Conservation (phyloP, 2,113 vertebrate species). For the Ceratotherium simum region DNA sequence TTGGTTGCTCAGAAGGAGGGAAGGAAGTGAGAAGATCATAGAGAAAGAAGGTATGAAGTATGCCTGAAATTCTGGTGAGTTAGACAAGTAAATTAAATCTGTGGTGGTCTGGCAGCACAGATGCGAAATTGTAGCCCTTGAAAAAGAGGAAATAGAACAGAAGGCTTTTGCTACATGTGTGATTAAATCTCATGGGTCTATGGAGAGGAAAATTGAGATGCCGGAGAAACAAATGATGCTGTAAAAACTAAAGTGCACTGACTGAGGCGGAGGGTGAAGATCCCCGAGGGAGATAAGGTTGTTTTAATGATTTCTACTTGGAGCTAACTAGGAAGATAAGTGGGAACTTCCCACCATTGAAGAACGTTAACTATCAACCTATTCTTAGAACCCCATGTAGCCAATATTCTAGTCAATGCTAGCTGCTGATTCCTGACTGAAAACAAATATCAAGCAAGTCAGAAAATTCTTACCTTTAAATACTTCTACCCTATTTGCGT, state of each 20-base stretch:
- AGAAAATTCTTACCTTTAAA: not conserved
- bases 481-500: not conserved
- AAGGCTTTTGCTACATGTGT: conserved; percentile 76
- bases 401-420: not conserved
- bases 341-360: not conserved
- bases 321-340: conserved; percentile 51
- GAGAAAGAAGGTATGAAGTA: conserved; percentile 28
- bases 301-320: conserved; percentile 66
- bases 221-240: conserved; percentile 77
- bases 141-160: conserved; percentile 75
- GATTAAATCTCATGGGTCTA: conserved; percentile 80
- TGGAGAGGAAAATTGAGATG: conserved; percentile 82
- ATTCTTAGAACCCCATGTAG: not conserved
- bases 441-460: not conserved
- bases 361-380: conserved; percentile 3
- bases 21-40: conserved; percentile 30
- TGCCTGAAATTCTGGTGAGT: conserved; percentile 64
- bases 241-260: conserved; percentile 68
- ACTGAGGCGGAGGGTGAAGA: conserved; percentile 55
- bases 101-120: conserved; percentile 57
- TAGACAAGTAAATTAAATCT: conserved; percentile 72
- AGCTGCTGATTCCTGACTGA: not conserved
- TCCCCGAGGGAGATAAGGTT: conserved; percentile 47
- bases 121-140: conserved; percentile 74
- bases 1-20: not conserved